These are phyloP conservation scores for Drosophila triauraria DNA, from an alignment of 1,140 invertebrate genomes.

Conservation along the genomic window DNA sequence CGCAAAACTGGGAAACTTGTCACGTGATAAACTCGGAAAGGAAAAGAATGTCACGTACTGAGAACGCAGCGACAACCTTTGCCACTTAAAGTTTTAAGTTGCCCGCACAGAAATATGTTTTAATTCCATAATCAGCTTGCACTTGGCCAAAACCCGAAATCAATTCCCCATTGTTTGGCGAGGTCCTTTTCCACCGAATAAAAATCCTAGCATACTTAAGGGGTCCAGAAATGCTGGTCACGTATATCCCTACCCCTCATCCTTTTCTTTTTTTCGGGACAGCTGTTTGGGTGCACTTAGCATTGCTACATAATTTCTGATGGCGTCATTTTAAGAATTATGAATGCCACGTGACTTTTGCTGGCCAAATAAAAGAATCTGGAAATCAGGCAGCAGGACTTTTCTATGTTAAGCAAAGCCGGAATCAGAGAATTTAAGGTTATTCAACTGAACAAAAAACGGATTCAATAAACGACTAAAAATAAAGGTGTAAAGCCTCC, in stretches of 20 bases:
- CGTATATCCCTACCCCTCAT: conserved; percentile 33
- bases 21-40: conserved; percentile 73
- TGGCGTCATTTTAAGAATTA: conserved; percentile 84
- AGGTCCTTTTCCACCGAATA: conserved; percentile 16
- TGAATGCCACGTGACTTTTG: conserved; percentile 85
- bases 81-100: conserved; percentile 81
- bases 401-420: not conserved
- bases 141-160: conserved; percentile 64
- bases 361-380: conserved; percentile 61
- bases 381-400: conserved; percentile 14
- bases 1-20: conserved; percentile 58
- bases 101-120: conserved; percentile 71
- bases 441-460: not conserved
- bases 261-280: conserved; percentile 10
- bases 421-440: conserved; percentile 6
- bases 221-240: conserved; percentile 69
- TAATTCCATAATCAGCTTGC: conserved; percentile 80
- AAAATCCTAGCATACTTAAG: conserved; percentile 62
- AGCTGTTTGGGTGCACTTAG: conserved; percentile 79
- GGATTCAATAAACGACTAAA: not conserved
- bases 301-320: conserved; percentile 81
- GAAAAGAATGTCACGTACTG: conserved; percentile 71
- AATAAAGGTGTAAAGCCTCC: not conserved
- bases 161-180: conserved; percentile 71
- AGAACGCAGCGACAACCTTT: conserved; percentile 67